phyloP scores from a whole-genome alignment of 2,888 invertebrate genomes.

The Lithophane leautieri region DNA sequence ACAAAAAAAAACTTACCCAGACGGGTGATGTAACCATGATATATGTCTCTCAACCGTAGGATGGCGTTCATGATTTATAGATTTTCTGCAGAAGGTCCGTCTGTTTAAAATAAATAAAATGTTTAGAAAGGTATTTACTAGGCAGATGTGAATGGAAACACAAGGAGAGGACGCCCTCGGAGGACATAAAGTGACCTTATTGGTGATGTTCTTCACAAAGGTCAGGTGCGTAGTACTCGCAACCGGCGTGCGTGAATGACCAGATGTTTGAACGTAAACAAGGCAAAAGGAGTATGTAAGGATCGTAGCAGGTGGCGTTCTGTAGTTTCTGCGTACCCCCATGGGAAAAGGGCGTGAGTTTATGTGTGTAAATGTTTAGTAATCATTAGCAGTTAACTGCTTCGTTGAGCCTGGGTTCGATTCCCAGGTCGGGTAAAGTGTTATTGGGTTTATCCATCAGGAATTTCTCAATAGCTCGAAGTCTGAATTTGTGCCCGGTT shows the following conservation, averaged over 20 bases:
- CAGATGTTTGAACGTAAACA: too few species aligned
- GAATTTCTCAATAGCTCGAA: background rate
- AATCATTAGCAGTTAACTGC: background rate
- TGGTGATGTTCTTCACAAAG: too few species aligned
- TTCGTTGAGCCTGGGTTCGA: background rate
- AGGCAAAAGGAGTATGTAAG: too few species aligned
- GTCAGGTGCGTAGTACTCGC: too few species aligned
- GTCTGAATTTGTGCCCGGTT: background rate
- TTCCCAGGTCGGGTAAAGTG: background rate
- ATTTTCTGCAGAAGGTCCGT: constrained; percentile 29
- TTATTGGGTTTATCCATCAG: background rate
- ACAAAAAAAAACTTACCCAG: constrained; percentile 61
- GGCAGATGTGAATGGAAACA: too few species aligned
- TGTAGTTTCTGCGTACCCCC: too few species aligned
- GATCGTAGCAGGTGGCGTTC: too few species aligned
- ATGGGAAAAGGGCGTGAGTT: too few species aligned
- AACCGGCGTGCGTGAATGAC: too few species aligned
- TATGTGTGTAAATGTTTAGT: background rate
- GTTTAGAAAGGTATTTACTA: too few species aligned
- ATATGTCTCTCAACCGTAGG: constrained; percentile 67
- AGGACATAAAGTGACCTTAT: too few species aligned
- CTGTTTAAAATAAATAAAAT: background rate
- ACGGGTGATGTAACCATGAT: constrained; percentile 72
- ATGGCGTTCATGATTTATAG: constrained; percentile 62
- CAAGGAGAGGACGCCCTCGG: too few species aligned